phyloP scores from a whole-genome alignment of 1,140 invertebrate species.

The Spodoptera frugiperda region DNA sequence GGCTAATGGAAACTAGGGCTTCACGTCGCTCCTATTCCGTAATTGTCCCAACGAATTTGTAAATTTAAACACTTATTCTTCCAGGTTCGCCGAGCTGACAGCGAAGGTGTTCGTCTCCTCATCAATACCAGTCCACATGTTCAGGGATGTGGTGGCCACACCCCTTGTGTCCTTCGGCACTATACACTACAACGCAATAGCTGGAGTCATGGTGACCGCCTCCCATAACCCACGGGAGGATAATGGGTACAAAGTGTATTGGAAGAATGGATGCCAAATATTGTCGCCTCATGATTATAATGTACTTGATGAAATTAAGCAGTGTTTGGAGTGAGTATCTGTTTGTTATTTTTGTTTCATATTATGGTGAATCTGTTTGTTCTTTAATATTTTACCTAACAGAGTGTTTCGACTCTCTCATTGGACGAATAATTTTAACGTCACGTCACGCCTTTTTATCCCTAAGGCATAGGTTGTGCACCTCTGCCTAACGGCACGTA shows the following conservation, averaged over 20 bases:
- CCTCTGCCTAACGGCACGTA: no score
- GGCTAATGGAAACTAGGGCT: no score
- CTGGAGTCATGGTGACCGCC: conserved; percentile 98
- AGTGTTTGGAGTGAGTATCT: conserved; percentile 88
- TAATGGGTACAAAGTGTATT: conserved; percentile 99
- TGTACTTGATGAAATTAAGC: conserved; percentile 93
- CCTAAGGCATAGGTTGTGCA: no score
- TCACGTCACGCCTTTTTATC: no score
- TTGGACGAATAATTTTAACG: not conserved
- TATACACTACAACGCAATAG: conserved; percentile 89
- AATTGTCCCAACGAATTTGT: not conserved
- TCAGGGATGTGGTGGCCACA: conserved; percentile 94
- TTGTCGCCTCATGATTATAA: conserved; percentile 96
- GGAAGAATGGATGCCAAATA: conserved; percentile 98
- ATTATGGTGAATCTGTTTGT: not conserved
- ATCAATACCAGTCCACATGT: conserved; percentile 94
- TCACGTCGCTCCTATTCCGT: not conserved
- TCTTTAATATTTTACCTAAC: not conserved
- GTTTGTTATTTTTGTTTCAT: not conserved
- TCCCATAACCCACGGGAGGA: conserved; percentile 99
- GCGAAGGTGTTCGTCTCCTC: conserved; percentile 93
- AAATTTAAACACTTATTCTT: conserved; percentile 33
- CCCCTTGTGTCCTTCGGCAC: conserved; percentile 97
- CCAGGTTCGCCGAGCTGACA: conserved; percentile 96
- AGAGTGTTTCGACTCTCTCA: not conserved